Evolutionary conservation across 2,888 invertebrate genomes (phyloP).

Genomic region (Parasteatoda lunata): DNA sequence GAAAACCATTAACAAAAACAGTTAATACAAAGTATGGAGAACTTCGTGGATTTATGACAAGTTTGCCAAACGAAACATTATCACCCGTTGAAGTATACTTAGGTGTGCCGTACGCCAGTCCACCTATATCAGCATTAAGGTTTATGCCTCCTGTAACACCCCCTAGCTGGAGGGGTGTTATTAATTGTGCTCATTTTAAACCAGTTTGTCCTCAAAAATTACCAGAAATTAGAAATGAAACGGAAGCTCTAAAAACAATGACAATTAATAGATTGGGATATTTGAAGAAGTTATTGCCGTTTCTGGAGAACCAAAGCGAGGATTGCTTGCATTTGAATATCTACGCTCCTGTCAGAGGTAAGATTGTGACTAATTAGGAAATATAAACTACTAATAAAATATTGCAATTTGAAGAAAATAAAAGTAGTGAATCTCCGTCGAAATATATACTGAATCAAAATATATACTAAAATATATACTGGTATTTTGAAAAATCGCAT

Average conservation of each 20-base stretch:
- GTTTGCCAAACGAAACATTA: slow-evolving; percentile 74
- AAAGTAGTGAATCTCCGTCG: too few species aligned
- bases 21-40: slow-evolving; percentile 91
- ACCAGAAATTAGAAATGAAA: slow-evolving; percentile 82
- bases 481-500: too few species aligned
- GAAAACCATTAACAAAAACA: slow-evolving; percentile 82
- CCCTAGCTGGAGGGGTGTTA: slow-evolving; percentile 83
- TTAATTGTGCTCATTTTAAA: slow-evolving; percentile 83
- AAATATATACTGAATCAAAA: too few species aligned
- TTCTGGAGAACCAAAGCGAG: slow-evolving; percentile 93
- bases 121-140: slow-evolving; percentile 78
- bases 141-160: slow-evolving; percentile 96
- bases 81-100: slow-evolving; percentile 77
- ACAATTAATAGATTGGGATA: slow-evolving; percentile 93
- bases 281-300: slow-evolving; percentile 87
- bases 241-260: slow-evolving; percentile 88
- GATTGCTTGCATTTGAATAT: slow-evolving; percentile 98
- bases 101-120: slow-evolving; percentile 75
- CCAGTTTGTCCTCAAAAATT: slow-evolving; percentile 85
- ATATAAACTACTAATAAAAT: too few species aligned
- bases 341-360: slow-evolving; percentile 83
- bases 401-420: too few species aligned
- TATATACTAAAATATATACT: too few species aligned
- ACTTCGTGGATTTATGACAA: slow-evolving; percentile 79
- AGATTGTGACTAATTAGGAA: not conserved